Evolutionary conservation across 2,113 vertebrate genomes (phyloP).

Genomic region (Engraulis encrasicolus): DNA sequence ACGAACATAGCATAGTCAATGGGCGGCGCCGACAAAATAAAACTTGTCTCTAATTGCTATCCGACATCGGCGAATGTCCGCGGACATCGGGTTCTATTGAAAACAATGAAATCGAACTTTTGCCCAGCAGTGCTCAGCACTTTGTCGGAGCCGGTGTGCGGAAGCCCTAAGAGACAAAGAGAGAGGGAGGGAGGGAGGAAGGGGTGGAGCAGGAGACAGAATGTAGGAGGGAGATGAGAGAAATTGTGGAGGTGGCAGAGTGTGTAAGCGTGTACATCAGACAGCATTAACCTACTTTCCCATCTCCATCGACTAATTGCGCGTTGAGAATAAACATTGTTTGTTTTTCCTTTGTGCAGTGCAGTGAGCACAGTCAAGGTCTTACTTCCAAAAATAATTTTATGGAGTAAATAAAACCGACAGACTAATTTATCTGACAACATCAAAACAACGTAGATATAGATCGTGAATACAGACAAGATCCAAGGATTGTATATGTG

Average conservation of each 20-base stretch:
- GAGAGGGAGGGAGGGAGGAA: neutral
- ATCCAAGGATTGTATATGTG: too few species aligned
- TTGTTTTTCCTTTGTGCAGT: neutral
- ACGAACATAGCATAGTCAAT: too few species aligned
- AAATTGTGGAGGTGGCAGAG: neutral
- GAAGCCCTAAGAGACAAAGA: neutral
- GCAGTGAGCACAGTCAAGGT: slow-evolving; percentile 2
- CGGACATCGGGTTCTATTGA: too few species aligned
- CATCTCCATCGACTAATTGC: slow-evolving; percentile 43
- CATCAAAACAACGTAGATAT: neutral
- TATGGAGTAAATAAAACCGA: neutral
- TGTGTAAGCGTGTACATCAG: neutral
- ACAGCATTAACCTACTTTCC: slow-evolving; percentile 47
- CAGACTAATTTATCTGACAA: neutral
- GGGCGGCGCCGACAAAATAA: too few species aligned
- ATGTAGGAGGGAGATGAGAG: neutral
- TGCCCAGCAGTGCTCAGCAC: too few species aligned
- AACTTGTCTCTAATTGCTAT: too few species aligned
- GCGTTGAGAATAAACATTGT: neutral
- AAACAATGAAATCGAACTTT: too few species aligned
- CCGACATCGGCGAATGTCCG: too few species aligned
- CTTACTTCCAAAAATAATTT: neutral
- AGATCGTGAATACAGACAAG: too few species aligned
- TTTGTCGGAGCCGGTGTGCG: too few species aligned
- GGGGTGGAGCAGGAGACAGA: neutral